phyloP scores from a whole-genome alignment of 2,113 vertebrate genomes.

The Corynorhinus townsendii region DNA sequence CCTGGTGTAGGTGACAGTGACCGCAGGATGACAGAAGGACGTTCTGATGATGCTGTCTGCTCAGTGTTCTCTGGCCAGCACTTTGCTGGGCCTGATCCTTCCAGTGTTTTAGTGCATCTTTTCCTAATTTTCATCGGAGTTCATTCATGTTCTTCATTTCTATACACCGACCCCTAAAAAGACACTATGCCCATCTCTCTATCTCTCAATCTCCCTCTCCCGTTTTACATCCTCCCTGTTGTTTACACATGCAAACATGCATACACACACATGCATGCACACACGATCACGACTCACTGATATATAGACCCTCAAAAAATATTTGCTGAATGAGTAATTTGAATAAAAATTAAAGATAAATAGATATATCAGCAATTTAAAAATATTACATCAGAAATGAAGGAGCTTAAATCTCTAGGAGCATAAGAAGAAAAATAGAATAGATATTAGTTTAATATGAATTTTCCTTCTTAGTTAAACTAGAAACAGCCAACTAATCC shows the following conservation, averaged over 20 bases:
- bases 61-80: not conserved
- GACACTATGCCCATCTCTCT: not conserved
- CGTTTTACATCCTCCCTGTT: not conserved
- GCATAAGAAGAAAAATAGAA: not conserved
- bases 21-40: not conserved
- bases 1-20: not conserved
- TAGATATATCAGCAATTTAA: not conserved
- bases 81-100: not conserved
- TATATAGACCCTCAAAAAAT: not conserved
- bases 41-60: not conserved
- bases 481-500: not conserved
- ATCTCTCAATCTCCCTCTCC: not conserved
- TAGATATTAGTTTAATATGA: not conserved
- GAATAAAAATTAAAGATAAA: conserved; percentile 1
- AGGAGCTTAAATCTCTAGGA: not conserved
- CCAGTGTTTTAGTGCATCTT: not conserved
- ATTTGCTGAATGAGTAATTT: not conserved
- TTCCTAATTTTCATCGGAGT: not conserved
- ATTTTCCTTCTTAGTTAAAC: not conserved
- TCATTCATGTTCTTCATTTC: not conserved
- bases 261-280: no score
- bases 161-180: not conserved
- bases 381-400: not conserved
- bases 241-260: no score
- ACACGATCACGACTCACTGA: not conserved